Evolutionary conservation across 2,797 vertebrate species (phyloP).

Genomic region (Sebastes minor): DNA sequence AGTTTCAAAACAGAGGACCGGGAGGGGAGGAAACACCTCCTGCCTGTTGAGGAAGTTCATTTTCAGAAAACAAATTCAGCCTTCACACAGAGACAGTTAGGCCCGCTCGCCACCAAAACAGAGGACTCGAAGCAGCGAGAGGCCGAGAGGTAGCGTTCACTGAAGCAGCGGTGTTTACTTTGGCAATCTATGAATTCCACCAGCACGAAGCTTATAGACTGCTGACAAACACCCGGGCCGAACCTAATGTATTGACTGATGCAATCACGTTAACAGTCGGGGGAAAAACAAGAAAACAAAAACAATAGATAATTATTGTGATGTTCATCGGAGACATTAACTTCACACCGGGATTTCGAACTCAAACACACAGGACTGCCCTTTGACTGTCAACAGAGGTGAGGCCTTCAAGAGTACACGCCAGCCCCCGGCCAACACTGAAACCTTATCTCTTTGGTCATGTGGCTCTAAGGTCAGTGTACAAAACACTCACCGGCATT

Average conservation of each 20-base stretch:
- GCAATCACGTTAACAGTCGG: constrained; percentile 27
- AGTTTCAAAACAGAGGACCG: constrained; percentile 70
- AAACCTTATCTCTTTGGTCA: constrained; percentile 78
- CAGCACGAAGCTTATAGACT: constrained; percentile 26
- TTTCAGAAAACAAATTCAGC: constrained; percentile 76
- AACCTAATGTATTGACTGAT: constrained; percentile 33
- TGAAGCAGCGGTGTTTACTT: constrained; percentile 41
- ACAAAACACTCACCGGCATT: constrained; percentile 58
- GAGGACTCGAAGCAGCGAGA: constrained; percentile 11
- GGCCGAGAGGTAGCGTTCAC: constrained; percentile 27
- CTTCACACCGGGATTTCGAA: constrained; percentile 29
- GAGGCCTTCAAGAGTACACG: constrained; percentile 70
- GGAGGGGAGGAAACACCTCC: constrained; percentile 80
- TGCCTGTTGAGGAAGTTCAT: constrained; percentile 80
- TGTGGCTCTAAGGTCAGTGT: constrained; percentile 63
- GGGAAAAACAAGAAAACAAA: constrained; percentile 13
- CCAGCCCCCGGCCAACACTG: constrained; percentile 52
- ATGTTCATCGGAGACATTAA: constrained; percentile 14
- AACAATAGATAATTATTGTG: constrained; percentile 26
- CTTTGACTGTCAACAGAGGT: constrained; percentile 58
- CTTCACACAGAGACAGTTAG: constrained; percentile 56
- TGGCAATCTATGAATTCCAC: constrained; percentile 44
- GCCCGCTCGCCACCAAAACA: constrained; percentile 29
- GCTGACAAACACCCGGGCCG: constrained; percentile 36
- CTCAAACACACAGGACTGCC: constrained; percentile 37